These are phyloP conservation scores for Centropyge bicolor DNA, from an alignment of 2,797 vertebrate species.

Conservation along the genomic window DNA sequence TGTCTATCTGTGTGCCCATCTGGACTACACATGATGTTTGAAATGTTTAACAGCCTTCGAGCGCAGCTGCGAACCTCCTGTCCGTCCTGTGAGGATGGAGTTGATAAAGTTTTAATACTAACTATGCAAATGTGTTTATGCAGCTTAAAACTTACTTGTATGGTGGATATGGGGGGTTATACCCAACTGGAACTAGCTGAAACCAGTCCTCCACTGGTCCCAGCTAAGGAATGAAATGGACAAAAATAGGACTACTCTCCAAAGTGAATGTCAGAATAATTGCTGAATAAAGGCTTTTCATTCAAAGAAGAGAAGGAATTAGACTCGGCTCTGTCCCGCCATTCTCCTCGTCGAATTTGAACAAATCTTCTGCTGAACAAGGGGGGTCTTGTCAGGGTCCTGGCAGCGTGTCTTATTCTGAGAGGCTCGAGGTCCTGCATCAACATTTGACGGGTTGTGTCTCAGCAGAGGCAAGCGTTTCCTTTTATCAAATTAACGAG, in stretches of 20 bases:
- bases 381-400: slow-evolving; percentile 39
- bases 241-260: slow-evolving; percentile 10
- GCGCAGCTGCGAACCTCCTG: slow-evolving; percentile 28
- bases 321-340: slow-evolving; percentile 1
- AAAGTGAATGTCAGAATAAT: not conserved
- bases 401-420: slow-evolving; percentile 32
- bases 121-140: too few species aligned
- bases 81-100: not conserved
- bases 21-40: slow-evolving; percentile 42
- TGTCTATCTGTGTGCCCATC: not conserved
- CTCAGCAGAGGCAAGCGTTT: slow-evolving; percentile 14
- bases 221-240: not conserved
- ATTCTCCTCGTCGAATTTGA: slow-evolving; percentile 30
- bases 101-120: not conserved
- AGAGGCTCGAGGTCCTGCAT: slow-evolving; percentile 34
- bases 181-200: not conserved
- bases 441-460: slow-evolving; percentile 17
- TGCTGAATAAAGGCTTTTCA: slow-evolving; percentile 8
- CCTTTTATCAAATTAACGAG: slow-evolving; percentile 39
- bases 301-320: slow-evolving; percentile 6
- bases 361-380: slow-evolving; percentile 38
- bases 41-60: not conserved
- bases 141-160: too few species aligned
- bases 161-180: not conserved
- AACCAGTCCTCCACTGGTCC: not conserved